phyloP scores from a whole-genome alignment of 2,797 vertebrate genomes.

The Enteromius argenteus region DNA sequence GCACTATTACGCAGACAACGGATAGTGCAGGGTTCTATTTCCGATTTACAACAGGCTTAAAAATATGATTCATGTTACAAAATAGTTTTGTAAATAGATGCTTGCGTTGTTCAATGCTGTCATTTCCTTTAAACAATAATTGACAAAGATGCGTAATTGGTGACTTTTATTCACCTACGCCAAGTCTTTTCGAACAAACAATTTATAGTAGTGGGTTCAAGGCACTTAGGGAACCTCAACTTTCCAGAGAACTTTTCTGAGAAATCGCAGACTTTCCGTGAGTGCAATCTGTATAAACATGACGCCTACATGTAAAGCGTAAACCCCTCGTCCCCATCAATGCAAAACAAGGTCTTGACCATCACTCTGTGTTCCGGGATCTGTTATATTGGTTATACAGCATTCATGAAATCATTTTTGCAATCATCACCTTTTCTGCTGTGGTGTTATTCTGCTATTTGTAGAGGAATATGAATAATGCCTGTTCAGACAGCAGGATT shows the following conservation, averaged over 20 bases:
- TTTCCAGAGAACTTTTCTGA: slow-evolving; percentile 66
- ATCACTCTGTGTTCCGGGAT: not conserved
- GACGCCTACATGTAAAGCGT: slow-evolving; percentile 60
- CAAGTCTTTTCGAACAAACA: slow-evolving; percentile 65
- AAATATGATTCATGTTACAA: slow-evolving; percentile 17
- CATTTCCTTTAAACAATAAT: slow-evolving; percentile 60
- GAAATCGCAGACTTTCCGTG: slow-evolving; percentile 61
- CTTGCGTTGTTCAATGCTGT: slow-evolving; percentile 48
- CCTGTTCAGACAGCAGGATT: slow-evolving; percentile 1
- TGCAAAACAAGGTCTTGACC: not conserved
- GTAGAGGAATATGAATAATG: not conserved
- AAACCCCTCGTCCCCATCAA: not conserved
- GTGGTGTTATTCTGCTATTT: not conserved
- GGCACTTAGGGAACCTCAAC: slow-evolving; percentile 63
- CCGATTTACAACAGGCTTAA: not conserved
- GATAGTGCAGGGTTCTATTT: not conserved
- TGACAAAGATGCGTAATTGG: slow-evolving; percentile 57
- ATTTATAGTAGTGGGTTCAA: slow-evolving; percentile 70
- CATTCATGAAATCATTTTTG: not conserved
- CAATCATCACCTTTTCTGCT: not conserved
- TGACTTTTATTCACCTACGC: slow-evolving; percentile 64
- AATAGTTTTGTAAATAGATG: not conserved
- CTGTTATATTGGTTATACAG: not conserved
- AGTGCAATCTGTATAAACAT: slow-evolving; percentile 60
- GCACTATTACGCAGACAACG: not conserved